Percentiles rank a stretch among this genome's conserved stretches.
Conservation (phyloP, 1,140 invertebrate species). For the Zaprionus vittiger region DNA sequence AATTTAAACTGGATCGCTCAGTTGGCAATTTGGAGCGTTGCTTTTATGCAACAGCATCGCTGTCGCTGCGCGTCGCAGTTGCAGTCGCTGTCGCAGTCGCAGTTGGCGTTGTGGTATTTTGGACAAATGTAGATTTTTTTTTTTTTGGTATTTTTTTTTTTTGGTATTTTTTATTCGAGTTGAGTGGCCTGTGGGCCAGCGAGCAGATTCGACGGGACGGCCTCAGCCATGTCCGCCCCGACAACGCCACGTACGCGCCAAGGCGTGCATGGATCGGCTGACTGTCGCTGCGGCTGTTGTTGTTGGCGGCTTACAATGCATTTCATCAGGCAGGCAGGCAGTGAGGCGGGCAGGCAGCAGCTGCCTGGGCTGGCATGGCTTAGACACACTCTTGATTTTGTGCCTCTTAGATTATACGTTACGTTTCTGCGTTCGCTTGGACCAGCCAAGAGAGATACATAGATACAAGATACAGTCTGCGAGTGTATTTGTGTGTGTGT, state of each 20-base stretch:
- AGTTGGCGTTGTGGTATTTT: conserved; percentile 70
- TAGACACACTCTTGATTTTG: conserved; percentile 81
- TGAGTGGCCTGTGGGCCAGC: conserved; percentile 73
- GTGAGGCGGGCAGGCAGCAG: conserved; percentile 41
- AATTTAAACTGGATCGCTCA: conserved; percentile 84
- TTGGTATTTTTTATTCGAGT: conserved; percentile 41
- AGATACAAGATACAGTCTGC: conserved; percentile 42
- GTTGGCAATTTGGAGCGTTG: conserved; percentile 83
- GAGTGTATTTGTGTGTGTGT: conserved; percentile 6
- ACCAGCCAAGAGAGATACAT: conserved; percentile 62
- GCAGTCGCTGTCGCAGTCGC: conserved; percentile 42
- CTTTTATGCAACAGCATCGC: conserved; percentile 75
- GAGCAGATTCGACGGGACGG: conserved; percentile 51
- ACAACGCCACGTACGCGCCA: conserved; percentile 75
- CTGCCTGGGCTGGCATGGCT: conserved; percentile 63
- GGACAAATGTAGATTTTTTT: conserved; percentile 79
- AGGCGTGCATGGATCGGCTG: conserved; percentile 52
- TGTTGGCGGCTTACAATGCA: conserved; percentile 72
- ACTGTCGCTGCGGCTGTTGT: conserved; percentile 34
- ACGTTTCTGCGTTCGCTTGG: conserved; percentile 71
- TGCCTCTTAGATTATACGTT: conserved; percentile 76
- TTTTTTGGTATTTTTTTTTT: conserved; percentile 18
- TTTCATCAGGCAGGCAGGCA: conserved; percentile 64
- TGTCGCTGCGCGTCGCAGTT: conserved; percentile 11
- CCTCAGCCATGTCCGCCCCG: conserved; percentile 54